These are phyloP conservation scores for Amphipyra tragopoginis DNA, from an alignment of 2,888 invertebrate species.

Conservation along the genomic window DNA sequence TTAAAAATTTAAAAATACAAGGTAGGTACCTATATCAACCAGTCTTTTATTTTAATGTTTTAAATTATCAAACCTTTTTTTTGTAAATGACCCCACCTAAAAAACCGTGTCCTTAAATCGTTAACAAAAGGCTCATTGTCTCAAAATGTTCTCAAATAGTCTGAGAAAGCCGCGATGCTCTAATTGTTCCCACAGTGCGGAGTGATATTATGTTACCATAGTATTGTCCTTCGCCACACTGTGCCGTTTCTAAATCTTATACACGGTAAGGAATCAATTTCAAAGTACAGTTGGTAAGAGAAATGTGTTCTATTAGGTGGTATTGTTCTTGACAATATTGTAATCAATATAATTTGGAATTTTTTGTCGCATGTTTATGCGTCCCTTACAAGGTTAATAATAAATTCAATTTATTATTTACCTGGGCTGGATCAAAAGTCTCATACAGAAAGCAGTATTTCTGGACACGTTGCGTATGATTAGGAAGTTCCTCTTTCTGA, in stretches of 20 bases:
- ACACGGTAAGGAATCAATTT: conserved; percentile 76
- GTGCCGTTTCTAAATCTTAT: conserved; percentile 84
- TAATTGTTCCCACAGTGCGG: conserved; percentile 76
- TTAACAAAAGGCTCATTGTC: conserved; percentile 58
- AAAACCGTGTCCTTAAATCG: conserved; percentile 44
- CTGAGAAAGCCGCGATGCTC: conserved; percentile 76
- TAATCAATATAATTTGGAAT: too few species aligned
- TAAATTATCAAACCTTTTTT: conserved; percentile 16
- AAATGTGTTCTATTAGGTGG: not conserved
- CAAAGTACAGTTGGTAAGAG: conserved; percentile 67
- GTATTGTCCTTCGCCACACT: conserved; percentile 73
- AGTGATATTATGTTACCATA: conserved; percentile 73
- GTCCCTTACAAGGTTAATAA: too few species aligned
- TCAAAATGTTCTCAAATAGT: conserved; percentile 54
- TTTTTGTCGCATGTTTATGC: too few species aligned
- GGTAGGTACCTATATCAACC: too few species aligned
- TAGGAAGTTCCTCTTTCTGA: too few species aligned
- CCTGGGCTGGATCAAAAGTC: too few species aligned
- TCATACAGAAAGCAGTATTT: too few species aligned
- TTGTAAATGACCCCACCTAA: conserved; percentile 20
- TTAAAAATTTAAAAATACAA: too few species aligned
- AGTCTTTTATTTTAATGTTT: too few species aligned
- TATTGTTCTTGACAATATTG: not conserved
- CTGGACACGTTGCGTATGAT: too few species aligned
- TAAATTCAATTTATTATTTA: too few species aligned